phyloP scores from a whole-genome alignment of 2,797 vertebrate genomes.

The Clarias pachynema region DNA sequence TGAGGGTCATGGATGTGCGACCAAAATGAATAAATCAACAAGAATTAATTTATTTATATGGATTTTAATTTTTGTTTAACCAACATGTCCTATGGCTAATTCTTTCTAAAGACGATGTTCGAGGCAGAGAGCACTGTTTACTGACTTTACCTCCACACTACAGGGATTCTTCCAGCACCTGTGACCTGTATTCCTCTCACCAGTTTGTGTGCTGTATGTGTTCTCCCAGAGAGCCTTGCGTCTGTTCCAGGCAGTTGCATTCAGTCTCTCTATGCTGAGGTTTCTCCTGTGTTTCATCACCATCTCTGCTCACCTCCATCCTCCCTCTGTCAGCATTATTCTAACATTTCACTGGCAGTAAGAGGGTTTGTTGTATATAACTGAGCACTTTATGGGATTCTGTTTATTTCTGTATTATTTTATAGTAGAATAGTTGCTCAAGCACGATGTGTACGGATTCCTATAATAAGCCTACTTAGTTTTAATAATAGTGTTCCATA shows the following conservation, averaged over 20 bases:
- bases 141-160: background rate
- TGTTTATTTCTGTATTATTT: slow-evolving; percentile 19
- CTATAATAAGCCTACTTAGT: background rate
- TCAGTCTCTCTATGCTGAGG: slow-evolving; percentile 17
- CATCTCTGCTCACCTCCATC: slow-evolving; percentile 10
- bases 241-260: slow-evolving; percentile 30
- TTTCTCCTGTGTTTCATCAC: slow-evolving; percentile 54
- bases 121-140: background rate
- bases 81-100: background rate
- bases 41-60: background rate
- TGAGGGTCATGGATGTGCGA: slow-evolving; percentile 14
- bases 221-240: slow-evolving; percentile 24
- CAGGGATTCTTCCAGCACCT: background rate
- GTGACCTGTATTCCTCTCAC: background rate
- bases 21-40: background rate
- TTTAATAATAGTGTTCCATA: no score
- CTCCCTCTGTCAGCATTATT: slow-evolving; percentile 4
- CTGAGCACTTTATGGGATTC: background rate
- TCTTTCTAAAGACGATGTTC: background rate
- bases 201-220: background rate
- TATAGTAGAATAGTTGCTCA: background rate
- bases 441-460: background rate
- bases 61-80: background rate
- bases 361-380: background rate
- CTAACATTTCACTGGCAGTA: background rate